phyloP scores from a whole-genome alignment of 2,113 vertebrate species.

The Rutilus rutilus region DNA sequence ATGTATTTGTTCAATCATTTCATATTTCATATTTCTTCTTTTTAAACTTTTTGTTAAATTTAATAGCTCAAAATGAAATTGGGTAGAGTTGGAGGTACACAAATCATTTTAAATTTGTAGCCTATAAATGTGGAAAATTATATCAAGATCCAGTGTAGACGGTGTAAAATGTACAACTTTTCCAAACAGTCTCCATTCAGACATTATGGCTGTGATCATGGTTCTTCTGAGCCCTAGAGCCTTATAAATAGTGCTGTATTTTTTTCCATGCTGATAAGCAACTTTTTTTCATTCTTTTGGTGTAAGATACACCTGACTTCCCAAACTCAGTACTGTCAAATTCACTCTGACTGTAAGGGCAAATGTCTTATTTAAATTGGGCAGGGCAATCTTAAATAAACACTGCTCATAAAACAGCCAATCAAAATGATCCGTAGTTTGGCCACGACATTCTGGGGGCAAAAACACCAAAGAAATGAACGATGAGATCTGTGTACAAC shows the following conservation, averaged over 20 bases:
- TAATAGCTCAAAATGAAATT: too few relatives aligned
- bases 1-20: too few relatives aligned
- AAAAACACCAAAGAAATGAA: not conserved
- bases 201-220: not conserved
- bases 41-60: too few relatives aligned
- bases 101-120: too few relatives aligned
- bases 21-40: too few relatives aligned
- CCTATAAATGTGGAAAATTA: too few relatives aligned
- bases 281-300: not conserved
- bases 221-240: not conserved
- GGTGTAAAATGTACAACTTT: not conserved
- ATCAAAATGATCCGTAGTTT: not conserved
- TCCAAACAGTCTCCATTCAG: not conserved
- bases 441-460: not conserved
- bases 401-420: not conserved
- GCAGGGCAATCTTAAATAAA: not conserved
- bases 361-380: not conserved
- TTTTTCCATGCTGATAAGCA: not conserved
- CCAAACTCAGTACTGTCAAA: not conserved
- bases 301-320: not conserved
- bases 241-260: not conserved
- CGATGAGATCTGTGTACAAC: too few relatives aligned
- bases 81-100: too few relatives aligned
- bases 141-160: too few relatives aligned
- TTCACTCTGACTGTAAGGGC: not conserved